phyloP scores from a whole-genome alignment of 2,113 vertebrate genomes.

The Scortum barcoo region DNA sequence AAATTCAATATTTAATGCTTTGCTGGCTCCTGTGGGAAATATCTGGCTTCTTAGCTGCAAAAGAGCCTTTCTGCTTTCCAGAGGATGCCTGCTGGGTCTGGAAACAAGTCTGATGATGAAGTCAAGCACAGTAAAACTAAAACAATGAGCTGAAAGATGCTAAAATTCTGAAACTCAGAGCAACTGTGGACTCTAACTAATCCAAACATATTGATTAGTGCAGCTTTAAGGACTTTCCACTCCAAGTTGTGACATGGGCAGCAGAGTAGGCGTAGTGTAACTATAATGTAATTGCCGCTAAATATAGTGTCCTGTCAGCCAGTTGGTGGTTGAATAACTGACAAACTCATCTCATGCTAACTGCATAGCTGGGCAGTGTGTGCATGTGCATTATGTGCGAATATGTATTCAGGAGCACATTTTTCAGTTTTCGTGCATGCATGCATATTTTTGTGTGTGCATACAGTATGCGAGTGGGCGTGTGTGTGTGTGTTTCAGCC shows the following conservation, averaged over 20 bases:
- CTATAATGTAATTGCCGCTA: neutral
- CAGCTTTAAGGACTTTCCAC: neutral
- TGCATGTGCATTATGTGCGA: neutral
- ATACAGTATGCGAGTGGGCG: constrained; percentile 36
- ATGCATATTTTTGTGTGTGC: constrained; percentile 39
- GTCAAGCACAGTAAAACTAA: neutral
- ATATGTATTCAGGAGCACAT: neutral
- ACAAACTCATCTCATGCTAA: neutral
- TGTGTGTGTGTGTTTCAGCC: constrained; percentile 44
- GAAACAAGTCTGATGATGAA: too few species aligned
- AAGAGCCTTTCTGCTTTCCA: too few species aligned
- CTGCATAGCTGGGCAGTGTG: neutral
- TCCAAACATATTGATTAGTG: neutral
- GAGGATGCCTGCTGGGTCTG: too few species aligned
- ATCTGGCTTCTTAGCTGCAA: too few species aligned
- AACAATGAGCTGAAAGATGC: neutral
- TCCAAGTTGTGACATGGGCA: too few species aligned
- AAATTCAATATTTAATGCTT: neutral
- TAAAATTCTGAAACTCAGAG: too few species aligned
- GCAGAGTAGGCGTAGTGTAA: neutral
- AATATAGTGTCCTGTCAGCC: neutral
- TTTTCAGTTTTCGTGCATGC: constrained; percentile 3
- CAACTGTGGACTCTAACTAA: neutral
- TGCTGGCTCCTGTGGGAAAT: neutral
- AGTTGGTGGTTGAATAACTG: constrained; percentile 9